Base-by-base conservation (phyloP, 1,140 invertebrate genomes). In the Pteromalus puparum region DNA sequence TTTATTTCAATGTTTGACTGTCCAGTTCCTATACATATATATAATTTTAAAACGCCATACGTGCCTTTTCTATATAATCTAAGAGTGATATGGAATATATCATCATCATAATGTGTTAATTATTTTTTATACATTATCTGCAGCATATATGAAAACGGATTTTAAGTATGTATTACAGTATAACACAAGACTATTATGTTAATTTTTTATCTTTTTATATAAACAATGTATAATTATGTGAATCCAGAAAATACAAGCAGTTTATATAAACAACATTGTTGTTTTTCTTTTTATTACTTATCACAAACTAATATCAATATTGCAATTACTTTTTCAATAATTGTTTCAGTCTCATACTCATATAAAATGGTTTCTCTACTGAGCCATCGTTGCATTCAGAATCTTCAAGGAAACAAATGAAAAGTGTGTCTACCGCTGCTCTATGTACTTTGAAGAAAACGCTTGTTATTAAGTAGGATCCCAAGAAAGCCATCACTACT, bases 351-450 rank as follows among this genome's bases (percentile, higher is more conserved):
- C 96, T 94, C 90, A 96, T 97, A 24, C 97, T 98, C 98, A 99
- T 99, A 89, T 95, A 99, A 91, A 98, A 99, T 2, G 98, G 98
- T 90, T 97, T 98, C 78, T 97, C 96, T 0, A 93, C 87, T 0
- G 97, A 96, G 15, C 98, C 99, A 93, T 99, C 98, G 92, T 99
- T 98, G 75, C 96, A 94, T 93, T 99, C 98, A 87, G 96, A 96
- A 91, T 99, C 99, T 94, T 99, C 98, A 92, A 99, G 94, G 94
- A 99, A 99, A 91, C 98, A 99, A 2, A 99, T 93, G 92, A 99
- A 99, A 65, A 99, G 91, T 0, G 98, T 99, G 90, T 99, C 98
- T 2, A 99, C 97, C 13, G 98, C 98, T 95, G 98, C 98, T 0
- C 96, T 95, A 91, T 99, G 99, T 0, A 99, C 98, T 85, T 95